Evolutionary conservation across 2,888 invertebrate genomes (phyloP).

Genomic region (Mesodorylaimus sp.): DNA sequence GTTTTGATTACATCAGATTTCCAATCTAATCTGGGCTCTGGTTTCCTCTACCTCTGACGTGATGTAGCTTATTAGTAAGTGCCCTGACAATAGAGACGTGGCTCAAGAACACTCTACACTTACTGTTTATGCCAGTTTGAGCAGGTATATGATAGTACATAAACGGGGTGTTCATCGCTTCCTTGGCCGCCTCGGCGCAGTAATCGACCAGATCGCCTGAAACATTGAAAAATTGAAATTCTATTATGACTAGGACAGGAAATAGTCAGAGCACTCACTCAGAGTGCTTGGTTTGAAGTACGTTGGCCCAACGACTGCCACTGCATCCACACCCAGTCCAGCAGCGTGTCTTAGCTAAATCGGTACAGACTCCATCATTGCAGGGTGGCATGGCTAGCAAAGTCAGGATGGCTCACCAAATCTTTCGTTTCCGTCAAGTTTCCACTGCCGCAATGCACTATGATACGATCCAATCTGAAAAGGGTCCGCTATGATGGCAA

Average conservation of each 20-base stretch:
- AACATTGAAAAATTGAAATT: background rate
- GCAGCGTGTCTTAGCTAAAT: conserved; percentile 9
- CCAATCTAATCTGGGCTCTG: too few relatives aligned
- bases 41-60: too few relatives aligned
- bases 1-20: too few relatives aligned
- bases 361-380: too few relatives aligned
- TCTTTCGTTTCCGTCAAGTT: conserved; percentile 19
- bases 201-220: conserved; percentile 1
- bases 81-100: too few relatives aligned
- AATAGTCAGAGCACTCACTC: background rate
- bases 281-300: background rate
- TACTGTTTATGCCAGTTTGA: conserved; percentile 25
- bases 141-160: conserved; percentile 31
- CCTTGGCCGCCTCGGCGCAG: conserved; percentile 19
- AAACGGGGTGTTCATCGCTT: conserved; percentile 28
- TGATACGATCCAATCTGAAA: conserved; percentile 17
- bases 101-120: too few relatives aligned
- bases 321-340: background rate
- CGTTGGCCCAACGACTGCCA: background rate
- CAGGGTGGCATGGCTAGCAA: too few relatives aligned
- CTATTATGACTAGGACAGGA: background rate
- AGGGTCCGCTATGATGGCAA: too few relatives aligned
- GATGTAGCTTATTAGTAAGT: too few relatives aligned
- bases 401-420: conserved; percentile 18
- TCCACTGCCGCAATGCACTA: conserved; percentile 21